Evolutionary conservation across 2,888 invertebrate genomes (phyloP).

Genomic region (Drosophila tanythrix): DNA sequence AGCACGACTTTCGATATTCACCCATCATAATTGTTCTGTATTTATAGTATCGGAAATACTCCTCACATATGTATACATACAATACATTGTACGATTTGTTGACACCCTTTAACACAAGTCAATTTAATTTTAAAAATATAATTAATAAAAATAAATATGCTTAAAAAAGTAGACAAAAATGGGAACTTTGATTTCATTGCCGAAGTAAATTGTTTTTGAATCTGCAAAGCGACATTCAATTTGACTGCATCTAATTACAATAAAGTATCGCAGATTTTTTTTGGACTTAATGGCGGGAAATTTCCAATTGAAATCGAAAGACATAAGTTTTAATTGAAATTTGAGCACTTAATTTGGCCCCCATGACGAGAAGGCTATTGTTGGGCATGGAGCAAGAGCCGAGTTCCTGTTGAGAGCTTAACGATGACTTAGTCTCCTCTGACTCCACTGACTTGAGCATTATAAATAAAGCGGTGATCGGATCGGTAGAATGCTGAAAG

Average conservation of each 20-base stretch:
- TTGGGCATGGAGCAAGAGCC: background rate
- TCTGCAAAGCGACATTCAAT: conserved; percentile 34
- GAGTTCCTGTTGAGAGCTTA: conserved; percentile 29
- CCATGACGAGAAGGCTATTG: conserved; percentile 20
- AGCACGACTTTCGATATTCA: background rate
- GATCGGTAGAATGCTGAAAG: background rate
- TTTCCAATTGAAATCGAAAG: conserved; percentile 44
- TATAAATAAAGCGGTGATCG: conserved; percentile 52
- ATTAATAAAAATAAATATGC: background rate
- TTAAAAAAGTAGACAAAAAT: background rate
- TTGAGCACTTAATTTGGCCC: conserved; percentile 77
- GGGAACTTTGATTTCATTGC: background rate
- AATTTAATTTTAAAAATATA: background rate
- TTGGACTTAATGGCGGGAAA: conserved; percentile 56
- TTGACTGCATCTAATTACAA: conserved; percentile 64
- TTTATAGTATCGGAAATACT: too few relatives aligned
- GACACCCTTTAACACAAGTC: background rate
- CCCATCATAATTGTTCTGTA: background rate
- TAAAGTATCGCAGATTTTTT: conserved; percentile 68
- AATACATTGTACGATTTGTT: background rate
- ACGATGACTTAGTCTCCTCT: conserved; percentile 14
- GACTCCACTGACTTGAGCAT: conserved; percentile 31
- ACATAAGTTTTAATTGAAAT: conserved; percentile 77
- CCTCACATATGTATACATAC: background rate
- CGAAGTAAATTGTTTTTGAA: conserved; percentile 11